Percentiles rank a stretch among this genome's conserved stretches.
Conservation (phyloP, 2,888 invertebrate species). For the Sminthurinus aureus region DNA sequence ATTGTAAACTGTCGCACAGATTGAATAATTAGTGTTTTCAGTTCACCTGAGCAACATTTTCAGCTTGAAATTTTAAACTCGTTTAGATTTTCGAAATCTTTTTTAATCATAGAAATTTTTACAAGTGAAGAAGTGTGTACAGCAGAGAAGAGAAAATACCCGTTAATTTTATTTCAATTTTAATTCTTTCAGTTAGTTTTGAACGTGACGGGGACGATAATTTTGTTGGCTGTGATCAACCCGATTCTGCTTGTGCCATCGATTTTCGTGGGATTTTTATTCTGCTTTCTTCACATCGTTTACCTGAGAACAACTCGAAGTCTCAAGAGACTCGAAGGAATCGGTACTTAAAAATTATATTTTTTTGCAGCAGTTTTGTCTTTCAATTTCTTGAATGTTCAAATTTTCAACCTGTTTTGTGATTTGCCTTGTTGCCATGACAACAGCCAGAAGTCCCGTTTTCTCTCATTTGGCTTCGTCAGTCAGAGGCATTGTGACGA, state of each 20-base stretch:
- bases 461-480: slow-evolving; percentile 91
- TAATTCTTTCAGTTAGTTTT: slow-evolving; percentile 34
- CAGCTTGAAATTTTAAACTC: too few relatives aligned
- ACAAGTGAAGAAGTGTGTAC: too few relatives aligned
- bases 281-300: neutral
- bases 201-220: slow-evolving; percentile 15
- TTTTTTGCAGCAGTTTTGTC: neutral
- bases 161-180: too few relatives aligned
- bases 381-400: neutral
- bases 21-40: too few relatives aligned
- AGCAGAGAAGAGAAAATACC: too few relatives aligned
- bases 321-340: slow-evolving; percentile 33
- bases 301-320: slow-evolving; percentile 30
- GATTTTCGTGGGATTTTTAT: neutral
- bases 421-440: neutral
- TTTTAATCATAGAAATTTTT: slow-evolving; percentile 34
- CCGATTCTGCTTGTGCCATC: slow-evolving; percentile 18
- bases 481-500: slow-evolving; percentile 87
- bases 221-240: slow-evolving; percentile 12
- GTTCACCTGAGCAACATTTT: too few relatives aligned
- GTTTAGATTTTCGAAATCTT: slow-evolving; percentile 37
- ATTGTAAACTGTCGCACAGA: too few relatives aligned
- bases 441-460: slow-evolving; percentile 89
- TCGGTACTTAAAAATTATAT: slow-evolving; percentile 7
- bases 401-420: neutral